Base-by-base conservation (phyloP, 2,888 invertebrate species). In the Synanthedon andrenaeformis region DNA sequence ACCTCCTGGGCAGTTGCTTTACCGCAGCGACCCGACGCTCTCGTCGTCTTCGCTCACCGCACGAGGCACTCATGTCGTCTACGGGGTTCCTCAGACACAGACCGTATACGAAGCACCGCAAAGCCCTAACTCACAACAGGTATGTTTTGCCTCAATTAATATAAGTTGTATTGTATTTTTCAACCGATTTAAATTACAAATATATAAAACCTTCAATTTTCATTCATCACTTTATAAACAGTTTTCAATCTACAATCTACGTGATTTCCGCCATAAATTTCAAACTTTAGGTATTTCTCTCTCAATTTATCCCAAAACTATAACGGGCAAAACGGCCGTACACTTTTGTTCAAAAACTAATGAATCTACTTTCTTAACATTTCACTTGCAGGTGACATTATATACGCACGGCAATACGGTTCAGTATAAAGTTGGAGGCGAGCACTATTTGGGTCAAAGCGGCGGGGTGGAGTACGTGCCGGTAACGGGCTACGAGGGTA, bases 11-110 rank as follows among this genome's bases (percentile, higher is more conserved):
- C 87, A 89, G 62, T 83, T 91, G 55, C 81, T 91, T 66, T 91
- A 90, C 72, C 90, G 91, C 60, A 88, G 88, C 56, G 92, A 92
- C 72, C 92, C 92, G n/a, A 91, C 91, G 51, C 78, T 92, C 52
- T 89, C 90, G 0, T 90, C 92, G 0, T 89, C 91, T 0, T 89
- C 88, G n/a, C 78, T 91, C 59, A 67, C 73, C 52, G 70, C 89
- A 58, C 88, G 89, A 53, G 86, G 83, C 45, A 82, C 89, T 45
- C 85, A 84, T 65, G 79, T 88, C n/a, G 79, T 87, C 3, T 88
- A 82, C 74, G 80, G 80, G 60, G 80, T 77, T 64, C 79, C 79
- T 58, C 84, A 79, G 68, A 76, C 80, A 60, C 81, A 84, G 69
- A 74, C 82, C 52, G 78, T 80, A 3, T 90, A 90, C 66, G 90